Evolutionary conservation across 1,140 invertebrate species (phyloP).

Genomic region (Zaprionus tsacasi): DNA sequence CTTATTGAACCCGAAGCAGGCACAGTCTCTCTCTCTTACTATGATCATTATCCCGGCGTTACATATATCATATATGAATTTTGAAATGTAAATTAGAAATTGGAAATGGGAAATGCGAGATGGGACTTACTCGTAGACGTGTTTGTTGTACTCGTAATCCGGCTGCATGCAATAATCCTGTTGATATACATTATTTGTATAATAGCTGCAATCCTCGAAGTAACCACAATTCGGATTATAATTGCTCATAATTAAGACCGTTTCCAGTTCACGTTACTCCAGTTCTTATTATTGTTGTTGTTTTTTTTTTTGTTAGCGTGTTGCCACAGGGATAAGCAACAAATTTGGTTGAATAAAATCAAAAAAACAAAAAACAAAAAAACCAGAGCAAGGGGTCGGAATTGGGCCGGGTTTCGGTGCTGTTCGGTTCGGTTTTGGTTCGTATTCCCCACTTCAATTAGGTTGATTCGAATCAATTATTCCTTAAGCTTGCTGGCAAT

Average conservation of each 20-base stretch:
- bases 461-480: constrained; percentile 52
- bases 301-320: not conserved
- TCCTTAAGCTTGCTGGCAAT: constrained; percentile 55
- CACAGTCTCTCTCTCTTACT: too few relatives aligned
- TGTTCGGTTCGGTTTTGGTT: not conserved
- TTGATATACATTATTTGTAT: constrained; percentile 78
- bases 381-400: not conserved
- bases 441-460: constrained; percentile 38
- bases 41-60: constrained; percentile 25
- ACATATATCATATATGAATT: constrained; percentile 5
- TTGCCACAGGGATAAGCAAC: not conserved
- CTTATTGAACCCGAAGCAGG: constrained; percentile 9
- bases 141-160: constrained; percentile 83
- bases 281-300: constrained; percentile 1
- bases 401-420: not conserved
- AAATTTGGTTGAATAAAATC: not conserved
- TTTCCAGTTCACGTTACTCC: constrained; percentile 19
- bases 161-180: constrained; percentile 83
- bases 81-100: not conserved
- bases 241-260: constrained; percentile 77
- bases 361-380: not conserved
- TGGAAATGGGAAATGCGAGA: not conserved
- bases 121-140: constrained; percentile 80
- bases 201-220: constrained; percentile 81
- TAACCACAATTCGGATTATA: constrained; percentile 84